Conservation (phyloP, 2,888 invertebrate genomes). For the Elegia similella region DNA sequence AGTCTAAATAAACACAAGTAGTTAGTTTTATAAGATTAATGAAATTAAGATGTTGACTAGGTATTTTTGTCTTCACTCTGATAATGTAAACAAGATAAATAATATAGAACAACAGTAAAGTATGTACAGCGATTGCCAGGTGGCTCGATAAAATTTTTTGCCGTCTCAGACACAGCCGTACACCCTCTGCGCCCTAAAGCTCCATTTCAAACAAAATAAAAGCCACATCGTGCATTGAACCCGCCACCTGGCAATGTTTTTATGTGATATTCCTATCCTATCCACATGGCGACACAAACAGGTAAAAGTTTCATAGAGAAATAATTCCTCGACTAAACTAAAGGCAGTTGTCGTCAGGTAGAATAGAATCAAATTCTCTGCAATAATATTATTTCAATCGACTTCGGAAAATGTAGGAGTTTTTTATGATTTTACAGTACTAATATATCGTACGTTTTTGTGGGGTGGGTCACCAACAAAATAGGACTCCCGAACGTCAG, state of each 20-base stretch:
- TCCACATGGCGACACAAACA: conserved; percentile 27
- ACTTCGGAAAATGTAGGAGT: no score
- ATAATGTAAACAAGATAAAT: not conserved
- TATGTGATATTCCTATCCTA: conserved; percentile 35
- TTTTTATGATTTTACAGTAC: no score
- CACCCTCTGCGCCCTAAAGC: conserved; percentile 49
- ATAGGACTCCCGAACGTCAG: no score
- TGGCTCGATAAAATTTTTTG: conserved; percentile 46
- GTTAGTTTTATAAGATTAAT: no score
- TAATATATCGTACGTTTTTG: no score
- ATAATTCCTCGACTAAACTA: not conserved
- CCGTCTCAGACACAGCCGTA: conserved; percentile 33
- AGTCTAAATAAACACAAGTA: no score
- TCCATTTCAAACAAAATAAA: conserved; percentile 64
- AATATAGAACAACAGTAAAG: not conserved
- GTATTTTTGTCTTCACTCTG: no score
- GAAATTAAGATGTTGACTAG: no score
- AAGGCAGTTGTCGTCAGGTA: no score
- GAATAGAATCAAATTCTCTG: no score
- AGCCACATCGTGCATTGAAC: conserved; percentile 65
- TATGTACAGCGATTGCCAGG: conserved; percentile 41
- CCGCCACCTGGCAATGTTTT: conserved; percentile 66
- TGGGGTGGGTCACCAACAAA: no score
- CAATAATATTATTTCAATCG: no score
- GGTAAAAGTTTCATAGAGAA: conserved; percentile 20